These are phyloP conservation scores for Drosophila pseudoobscura DNA, from an alignment of 1,140 invertebrate species.

Conservation along the genomic window DNA sequence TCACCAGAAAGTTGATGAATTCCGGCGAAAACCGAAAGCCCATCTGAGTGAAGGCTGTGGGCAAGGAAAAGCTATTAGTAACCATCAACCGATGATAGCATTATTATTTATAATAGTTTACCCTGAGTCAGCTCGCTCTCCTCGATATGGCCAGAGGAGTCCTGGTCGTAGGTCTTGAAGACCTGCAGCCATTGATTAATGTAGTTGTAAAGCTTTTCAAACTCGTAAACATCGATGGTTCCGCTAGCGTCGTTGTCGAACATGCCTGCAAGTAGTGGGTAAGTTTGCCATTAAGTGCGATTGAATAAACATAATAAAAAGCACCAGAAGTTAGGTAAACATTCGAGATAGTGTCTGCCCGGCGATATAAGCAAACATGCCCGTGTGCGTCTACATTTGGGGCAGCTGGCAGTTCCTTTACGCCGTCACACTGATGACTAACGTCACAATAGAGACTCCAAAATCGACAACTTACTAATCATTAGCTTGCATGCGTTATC, in stretches of 20 bases:
- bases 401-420: conserved; percentile 11
- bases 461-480: conserved; percentile 88
- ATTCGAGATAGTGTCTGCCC: conserved; percentile 25
- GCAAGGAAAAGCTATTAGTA: conserved; percentile 9
- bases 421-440: too few species aligned
- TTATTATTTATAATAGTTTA: conserved; percentile 68
- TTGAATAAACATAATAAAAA: conserved; percentile 41
- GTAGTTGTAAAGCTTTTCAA: conserved; percentile 94
- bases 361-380: conserved; percentile 36
- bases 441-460: conserved; percentile 5
- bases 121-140: conserved; percentile 90
- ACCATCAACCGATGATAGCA: not conserved
- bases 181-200: conserved; percentile 94
- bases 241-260: conserved; percentile 93
- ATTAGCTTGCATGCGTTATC: conserved; percentile 93
- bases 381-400: conserved; percentile 6
- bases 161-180: conserved; percentile 92
- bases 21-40: conserved; percentile 93
- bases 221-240: conserved; percentile 94
- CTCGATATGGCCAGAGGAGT: conserved; percentile 93
- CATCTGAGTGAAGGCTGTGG: conserved; percentile 92
- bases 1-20: conserved; percentile 89
- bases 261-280: conserved; percentile 87
- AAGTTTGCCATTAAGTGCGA: conserved; percentile 14
- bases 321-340: conserved; percentile 40